phyloP scores from a whole-genome alignment of 2,888 invertebrate genomes.

The Cephus pygmeus region DNA sequence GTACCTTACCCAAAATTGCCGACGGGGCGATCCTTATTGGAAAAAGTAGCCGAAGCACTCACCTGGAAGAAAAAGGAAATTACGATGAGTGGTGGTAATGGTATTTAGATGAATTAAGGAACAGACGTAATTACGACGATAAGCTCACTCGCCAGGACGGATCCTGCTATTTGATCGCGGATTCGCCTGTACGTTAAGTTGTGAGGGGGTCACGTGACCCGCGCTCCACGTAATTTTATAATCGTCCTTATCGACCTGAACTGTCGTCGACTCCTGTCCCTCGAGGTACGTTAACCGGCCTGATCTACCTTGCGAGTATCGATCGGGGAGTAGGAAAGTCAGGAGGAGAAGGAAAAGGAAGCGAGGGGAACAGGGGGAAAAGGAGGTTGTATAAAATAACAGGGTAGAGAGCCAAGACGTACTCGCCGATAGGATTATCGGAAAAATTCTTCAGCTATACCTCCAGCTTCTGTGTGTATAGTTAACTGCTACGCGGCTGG shows the following conservation, averaged over 20 bases:
- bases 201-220: neutral
- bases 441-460: neutral
- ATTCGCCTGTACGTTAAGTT: neutral
- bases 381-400: neutral
- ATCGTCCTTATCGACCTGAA: neutral
- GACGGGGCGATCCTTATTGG: neutral
- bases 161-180: neutral
- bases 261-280: neutral
- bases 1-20: neutral
- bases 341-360: neutral
- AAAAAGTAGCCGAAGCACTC: slow-evolving; percentile 18
- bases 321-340: neutral
- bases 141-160: neutral
- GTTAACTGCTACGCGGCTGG: neutral
- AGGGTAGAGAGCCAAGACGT: neutral
- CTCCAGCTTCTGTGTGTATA: neutral
- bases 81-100: slow-evolving; percentile 15
- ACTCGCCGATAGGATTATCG: neutral
- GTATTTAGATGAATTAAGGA: neutral
- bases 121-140: neutral
- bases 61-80: slow-evolving; percentile 38
- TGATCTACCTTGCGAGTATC: neutral
- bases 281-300: neutral
- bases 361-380: neutral
- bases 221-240: neutral